Percentiles rank a stretch among this genome's conserved stretches.
Conservation (phyloP, 2,888 invertebrate species). For the Apotomis capreana region DNA sequence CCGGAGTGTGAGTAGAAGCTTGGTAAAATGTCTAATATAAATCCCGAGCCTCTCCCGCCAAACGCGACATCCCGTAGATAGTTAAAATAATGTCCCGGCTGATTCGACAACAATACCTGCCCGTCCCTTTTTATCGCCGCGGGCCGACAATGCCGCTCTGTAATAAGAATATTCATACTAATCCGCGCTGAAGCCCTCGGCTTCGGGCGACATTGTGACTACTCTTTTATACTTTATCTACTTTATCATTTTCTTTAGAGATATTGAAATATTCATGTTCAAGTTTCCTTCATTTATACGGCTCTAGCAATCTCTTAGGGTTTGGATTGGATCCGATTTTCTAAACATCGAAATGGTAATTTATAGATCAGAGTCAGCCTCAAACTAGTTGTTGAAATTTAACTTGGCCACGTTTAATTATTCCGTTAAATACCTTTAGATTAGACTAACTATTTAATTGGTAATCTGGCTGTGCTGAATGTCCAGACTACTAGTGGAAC, state of each 20-base stretch:
- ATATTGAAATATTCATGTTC: slow-evolving; percentile 39
- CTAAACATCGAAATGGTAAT: slow-evolving; percentile 1
- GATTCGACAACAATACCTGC: slow-evolving; percentile 40
- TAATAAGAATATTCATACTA: slow-evolving; percentile 42
- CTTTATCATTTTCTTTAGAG: slow-evolving; percentile 35
- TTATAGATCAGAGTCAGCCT: neutral
- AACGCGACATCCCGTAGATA: slow-evolving; percentile 14
- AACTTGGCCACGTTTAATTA: too few species aligned
- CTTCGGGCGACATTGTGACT: slow-evolving; percentile 33
- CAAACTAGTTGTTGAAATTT: too few species aligned
- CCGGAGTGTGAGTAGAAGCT: too few species aligned
- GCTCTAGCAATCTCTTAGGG: slow-evolving; percentile 7
- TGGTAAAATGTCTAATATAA: too few species aligned
- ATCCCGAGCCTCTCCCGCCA: slow-evolving; percentile 5
- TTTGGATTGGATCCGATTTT: slow-evolving; percentile 18
- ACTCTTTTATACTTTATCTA: slow-evolving; percentile 30
- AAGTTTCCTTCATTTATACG: slow-evolving; percentile 34
- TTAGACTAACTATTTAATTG: too few species aligned
- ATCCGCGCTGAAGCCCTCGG: slow-evolving; percentile 32
- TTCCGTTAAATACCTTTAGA: too few species aligned
- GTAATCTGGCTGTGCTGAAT: too few species aligned
- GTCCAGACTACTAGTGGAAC: too few species aligned
- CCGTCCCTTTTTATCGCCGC: slow-evolving; percentile 34
- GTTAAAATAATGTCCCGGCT: slow-evolving; percentile 28
- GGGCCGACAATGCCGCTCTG: slow-evolving; percentile 25